A percentile compares a stretch with the other conserved stretches of the same genome.
Conservation (phyloP, 2,888 invertebrate genomes). For the Diaphora mendica region DNA sequence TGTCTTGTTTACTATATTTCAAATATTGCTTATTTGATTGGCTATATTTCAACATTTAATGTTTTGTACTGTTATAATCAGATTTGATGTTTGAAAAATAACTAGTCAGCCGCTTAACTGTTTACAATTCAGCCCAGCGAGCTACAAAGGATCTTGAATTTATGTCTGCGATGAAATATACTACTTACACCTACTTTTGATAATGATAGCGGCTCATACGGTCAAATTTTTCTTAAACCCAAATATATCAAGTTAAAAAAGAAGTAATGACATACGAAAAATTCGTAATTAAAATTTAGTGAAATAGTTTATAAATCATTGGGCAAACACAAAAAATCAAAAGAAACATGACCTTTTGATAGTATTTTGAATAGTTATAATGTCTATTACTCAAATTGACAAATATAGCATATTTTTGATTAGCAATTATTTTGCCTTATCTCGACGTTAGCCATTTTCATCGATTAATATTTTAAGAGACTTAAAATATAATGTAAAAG, state of each 20-base stretch:
- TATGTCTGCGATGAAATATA: neutral
- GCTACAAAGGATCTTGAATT: neutral
- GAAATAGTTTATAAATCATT: conserved; percentile 39
- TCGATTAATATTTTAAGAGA: conserved; percentile 34
- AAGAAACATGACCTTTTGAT: conserved; percentile 22
- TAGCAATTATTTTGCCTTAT: conserved; percentile 43
- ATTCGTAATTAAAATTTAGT: conserved; percentile 3
- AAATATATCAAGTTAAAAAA: conserved; percentile 1
- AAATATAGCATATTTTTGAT: conserved; percentile 27
- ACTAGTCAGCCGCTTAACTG: neutral
- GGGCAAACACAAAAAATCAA: conserved; percentile 33
- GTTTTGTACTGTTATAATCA: neutral
- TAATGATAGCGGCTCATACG: conserved; percentile 7
- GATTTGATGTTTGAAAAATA: neutral
- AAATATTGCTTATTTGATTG: neutral
- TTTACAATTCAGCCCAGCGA: neutral
- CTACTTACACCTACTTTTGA: neutral
- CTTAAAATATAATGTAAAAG: conserved; percentile 37
- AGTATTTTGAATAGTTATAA: conserved; percentile 14
- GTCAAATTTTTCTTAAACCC: neutral
- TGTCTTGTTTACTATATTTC: neutral
- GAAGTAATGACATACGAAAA: neutral
- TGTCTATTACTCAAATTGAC: conserved; percentile 3
- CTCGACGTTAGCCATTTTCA: conserved; percentile 46
- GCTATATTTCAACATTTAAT: neutral